Conservation (phyloP, 2,113 vertebrate genomes). For the Otus sunia region DNA sequence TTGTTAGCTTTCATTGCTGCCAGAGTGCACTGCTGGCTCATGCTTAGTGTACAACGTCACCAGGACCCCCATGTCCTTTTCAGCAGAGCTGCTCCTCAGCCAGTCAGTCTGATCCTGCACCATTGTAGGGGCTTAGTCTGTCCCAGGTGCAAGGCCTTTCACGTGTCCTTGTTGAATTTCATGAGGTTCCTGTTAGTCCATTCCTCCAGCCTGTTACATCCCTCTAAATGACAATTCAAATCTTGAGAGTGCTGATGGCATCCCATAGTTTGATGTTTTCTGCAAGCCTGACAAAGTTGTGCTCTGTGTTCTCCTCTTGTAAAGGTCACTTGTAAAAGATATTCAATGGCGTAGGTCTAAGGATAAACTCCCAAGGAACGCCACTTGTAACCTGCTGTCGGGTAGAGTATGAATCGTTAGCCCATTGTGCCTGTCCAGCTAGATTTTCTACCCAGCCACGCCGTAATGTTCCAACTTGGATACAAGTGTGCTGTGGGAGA, state of each 20-base stretch:
- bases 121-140: not conserved
- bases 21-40: not conserved
- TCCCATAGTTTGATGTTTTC: not conserved
- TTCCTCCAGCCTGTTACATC: not conserved
- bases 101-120: not conserved
- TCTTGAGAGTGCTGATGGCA: not conserved
- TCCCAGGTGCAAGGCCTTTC: not conserved
- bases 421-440: not conserved
- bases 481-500: not conserved
- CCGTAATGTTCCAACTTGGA: not conserved
- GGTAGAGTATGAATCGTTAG: accelerated
- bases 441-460: not conserved
- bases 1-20: not conserved
- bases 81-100: not conserved
- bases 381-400: not conserved
- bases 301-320: not conserved
- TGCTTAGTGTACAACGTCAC: not conserved
- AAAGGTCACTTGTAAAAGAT: not conserved
- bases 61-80: not conserved
- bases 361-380: not conserved
- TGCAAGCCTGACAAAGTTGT: not conserved
- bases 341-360: accelerated
- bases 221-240: not conserved
- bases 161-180: not conserved
- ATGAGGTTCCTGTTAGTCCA: not conserved